Conservation (phyloP, 2,888 invertebrate species). For the Apodemia zela region DNA sequence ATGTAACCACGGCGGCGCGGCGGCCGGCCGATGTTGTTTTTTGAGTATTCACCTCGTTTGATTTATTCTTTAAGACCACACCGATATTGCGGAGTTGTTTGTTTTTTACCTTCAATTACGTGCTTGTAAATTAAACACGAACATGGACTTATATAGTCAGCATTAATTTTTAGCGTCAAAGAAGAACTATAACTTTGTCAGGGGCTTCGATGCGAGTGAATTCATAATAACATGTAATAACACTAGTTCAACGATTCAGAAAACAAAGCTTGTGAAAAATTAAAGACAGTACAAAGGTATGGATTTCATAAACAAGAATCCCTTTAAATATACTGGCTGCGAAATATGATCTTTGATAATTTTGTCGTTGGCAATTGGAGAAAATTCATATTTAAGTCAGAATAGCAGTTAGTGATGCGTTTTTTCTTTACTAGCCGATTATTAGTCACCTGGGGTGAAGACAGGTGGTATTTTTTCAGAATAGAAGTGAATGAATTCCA, state of each 20-base stretch:
- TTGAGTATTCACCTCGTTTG: not conserved
- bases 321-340: not conserved
- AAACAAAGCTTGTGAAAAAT: not conserved
- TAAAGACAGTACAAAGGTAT: not conserved
- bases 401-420: too few relatives aligned
- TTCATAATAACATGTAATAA: not conserved
- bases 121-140: conserved; percentile 6
- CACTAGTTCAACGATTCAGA: not conserved
- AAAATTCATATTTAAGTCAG: too few relatives aligned
- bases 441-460: too few relatives aligned
- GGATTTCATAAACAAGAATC: too few relatives aligned
- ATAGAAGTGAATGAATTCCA: too few relatives aligned
- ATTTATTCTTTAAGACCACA: conserved; percentile 8
- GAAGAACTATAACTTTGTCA: not conserved
- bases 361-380: too few relatives aligned
- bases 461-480: too few relatives aligned
- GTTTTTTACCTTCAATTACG: conserved; percentile 14
- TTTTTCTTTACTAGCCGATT: too few relatives aligned
- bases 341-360: too few relatives aligned
- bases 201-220: not conserved
- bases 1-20: not conserved
- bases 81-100: conserved; percentile 3
- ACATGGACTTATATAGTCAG: conserved; percentile 13
- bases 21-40: not conserved
- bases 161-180: conserved; percentile 1